Evolutionary conservation across 2,888 invertebrate genomes (phyloP).

Genomic region (Abrostola triplasia): DNA sequence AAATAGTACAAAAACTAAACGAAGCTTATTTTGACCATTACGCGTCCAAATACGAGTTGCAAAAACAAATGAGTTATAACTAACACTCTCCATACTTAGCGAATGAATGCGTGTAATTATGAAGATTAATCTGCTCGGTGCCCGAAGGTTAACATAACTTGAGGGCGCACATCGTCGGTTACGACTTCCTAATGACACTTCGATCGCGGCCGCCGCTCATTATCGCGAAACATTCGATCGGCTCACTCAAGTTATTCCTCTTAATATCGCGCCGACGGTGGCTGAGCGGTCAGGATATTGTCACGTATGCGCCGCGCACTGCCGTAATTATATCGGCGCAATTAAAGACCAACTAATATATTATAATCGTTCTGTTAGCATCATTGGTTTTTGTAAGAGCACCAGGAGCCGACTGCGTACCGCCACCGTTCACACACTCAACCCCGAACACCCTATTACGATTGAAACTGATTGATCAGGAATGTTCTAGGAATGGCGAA

Average conservation of each 20-base stretch:
- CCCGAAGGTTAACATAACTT: constrained; percentile 80
- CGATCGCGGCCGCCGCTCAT: constrained; percentile 85
- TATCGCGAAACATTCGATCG: constrained; percentile 87
- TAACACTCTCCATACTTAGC: constrained; percentile 64
- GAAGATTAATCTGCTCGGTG: constrained; percentile 80
- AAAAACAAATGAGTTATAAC: constrained; percentile 64
- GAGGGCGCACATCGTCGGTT: constrained; percentile 82
- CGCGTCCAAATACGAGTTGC: constrained; percentile 40
- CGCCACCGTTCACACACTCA: constrained; percentile 72
- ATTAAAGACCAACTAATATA: constrained; percentile 88
- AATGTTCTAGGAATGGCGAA: constrained; percentile 66
- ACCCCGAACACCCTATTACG: constrained; percentile 74
- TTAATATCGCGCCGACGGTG: constrained; percentile 83
- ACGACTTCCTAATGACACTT: constrained; percentile 88
- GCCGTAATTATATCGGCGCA: constrained; percentile 87
- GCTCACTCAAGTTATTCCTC: constrained; percentile 83
- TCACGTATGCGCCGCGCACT: constrained; percentile 84
- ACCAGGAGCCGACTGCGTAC: constrained; percentile 72
- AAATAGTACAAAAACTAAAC: constrained; percentile 26
- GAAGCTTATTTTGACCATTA: constrained; percentile 46
- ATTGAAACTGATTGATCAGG: constrained; percentile 72
- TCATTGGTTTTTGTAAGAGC: constrained; percentile 83
- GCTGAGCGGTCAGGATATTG: constrained; percentile 83
- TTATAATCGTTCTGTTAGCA: constrained; percentile 87
- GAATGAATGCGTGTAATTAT: constrained; percentile 74